Conservation (phyloP, 2,113 vertebrate species). For the Petromus typicus region DNA sequence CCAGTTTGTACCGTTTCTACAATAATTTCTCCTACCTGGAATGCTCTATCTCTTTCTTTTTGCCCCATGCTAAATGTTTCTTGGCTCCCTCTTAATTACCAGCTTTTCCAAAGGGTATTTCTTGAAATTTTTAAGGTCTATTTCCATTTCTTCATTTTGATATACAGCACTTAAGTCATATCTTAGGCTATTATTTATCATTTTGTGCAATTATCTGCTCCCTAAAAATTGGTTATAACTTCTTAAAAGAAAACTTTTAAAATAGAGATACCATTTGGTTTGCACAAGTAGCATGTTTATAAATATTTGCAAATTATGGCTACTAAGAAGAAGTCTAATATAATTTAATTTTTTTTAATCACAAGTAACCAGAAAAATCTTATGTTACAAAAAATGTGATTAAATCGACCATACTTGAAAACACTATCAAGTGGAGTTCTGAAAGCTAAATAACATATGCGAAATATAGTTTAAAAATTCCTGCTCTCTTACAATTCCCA, state of each 20-base stretch:
- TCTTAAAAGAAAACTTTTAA: not conserved
- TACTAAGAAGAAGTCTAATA: not conserved
- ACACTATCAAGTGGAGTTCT: not conserved
- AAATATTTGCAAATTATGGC: not conserved
- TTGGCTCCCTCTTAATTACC: not conserved
- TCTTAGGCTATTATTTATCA: not conserved
- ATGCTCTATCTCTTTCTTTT: rapidly evolving
- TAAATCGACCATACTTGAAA: not conserved
- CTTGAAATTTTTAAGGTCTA: not conserved
- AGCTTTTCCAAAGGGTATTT: not conserved
- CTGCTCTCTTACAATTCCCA: not conserved
- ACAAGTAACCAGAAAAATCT: not conserved
- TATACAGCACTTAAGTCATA: not conserved
- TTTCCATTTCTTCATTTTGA: not conserved
- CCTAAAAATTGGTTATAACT: not conserved
- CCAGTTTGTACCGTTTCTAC: not conserved
- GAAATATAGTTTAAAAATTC: not conserved
- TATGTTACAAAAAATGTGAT: not conserved
- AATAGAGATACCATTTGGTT: not conserved
- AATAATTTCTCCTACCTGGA: not conserved
- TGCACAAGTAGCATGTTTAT: not conserved
- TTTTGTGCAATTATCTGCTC: not conserved
- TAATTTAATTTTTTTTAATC: not conserved
- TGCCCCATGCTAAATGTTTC: not conserved
- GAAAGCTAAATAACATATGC: not conserved